Evolutionary conservation across 2,113 vertebrate species (phyloP).

Genomic region (Lagenorhynchus albirostris): DNA sequence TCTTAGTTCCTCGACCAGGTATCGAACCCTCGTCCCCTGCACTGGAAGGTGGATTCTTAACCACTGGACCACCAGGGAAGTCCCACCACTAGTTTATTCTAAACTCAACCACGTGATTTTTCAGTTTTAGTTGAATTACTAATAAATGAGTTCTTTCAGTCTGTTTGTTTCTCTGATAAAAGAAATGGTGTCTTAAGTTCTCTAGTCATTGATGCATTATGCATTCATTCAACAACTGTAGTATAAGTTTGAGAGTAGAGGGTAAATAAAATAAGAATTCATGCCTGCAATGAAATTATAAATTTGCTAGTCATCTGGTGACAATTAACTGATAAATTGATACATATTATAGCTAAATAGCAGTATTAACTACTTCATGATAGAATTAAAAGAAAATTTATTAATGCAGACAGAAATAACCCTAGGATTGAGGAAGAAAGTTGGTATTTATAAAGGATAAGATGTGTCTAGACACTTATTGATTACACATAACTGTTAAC

Average conservation of each 20-base stretch:
- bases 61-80: too few species aligned
- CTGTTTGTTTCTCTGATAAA: constrained; percentile 13
- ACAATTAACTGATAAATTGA: neutral
- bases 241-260: neutral
- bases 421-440: constrained; percentile 1
- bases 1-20: too few species aligned
- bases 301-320: constrained; percentile 33
- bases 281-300: neutral
- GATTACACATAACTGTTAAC: constrained; percentile 1
- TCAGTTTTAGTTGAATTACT: neutral
- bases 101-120: neutral
- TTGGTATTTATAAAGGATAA: constrained; percentile 11
- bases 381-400: constrained; percentile 12
- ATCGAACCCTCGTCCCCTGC: too few species aligned
- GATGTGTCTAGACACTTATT: neutral
- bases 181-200: neutral
- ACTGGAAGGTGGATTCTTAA: too few species aligned
- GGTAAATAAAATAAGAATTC: neutral
- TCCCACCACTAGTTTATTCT: neutral
- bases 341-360: neutral
- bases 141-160: neutral
- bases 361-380: neutral
- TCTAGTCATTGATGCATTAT: neutral
- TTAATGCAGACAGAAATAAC: neutral
- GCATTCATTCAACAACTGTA: neutral